A percentile compares a stretch with the other conserved stretches of the same genome.
phyloP scores from a whole-genome alignment of 1,140 invertebrate genomes.

The Drosophila elegans region DNA sequence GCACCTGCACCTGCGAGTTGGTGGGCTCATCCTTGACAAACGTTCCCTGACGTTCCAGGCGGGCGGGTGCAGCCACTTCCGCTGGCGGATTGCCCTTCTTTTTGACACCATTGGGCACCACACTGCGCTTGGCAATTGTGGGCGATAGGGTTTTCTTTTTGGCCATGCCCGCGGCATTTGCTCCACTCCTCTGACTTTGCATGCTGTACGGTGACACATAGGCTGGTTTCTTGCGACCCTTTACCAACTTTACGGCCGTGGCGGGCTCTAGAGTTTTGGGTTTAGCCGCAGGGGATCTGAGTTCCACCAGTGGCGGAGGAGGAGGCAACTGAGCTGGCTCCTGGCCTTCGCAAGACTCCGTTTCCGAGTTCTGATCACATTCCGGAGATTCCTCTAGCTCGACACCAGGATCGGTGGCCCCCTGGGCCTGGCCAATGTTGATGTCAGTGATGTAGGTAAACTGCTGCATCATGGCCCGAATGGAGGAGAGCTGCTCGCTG shows the following conservation, averaged over 20 bases:
- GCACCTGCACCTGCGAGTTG: slow-evolving; percentile 82
- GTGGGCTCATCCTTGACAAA: slow-evolving; percentile 93
- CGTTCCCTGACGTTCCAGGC: slow-evolving; percentile 92
- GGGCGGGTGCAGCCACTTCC: slow-evolving; percentile 55
- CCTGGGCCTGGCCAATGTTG: slow-evolving; percentile 41
- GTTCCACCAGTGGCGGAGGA: slow-evolving; percentile 17
- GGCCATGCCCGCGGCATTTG: slow-evolving; percentile 27
- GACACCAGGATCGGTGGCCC: slow-evolving; percentile 21
- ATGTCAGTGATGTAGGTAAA: slow-evolving; percentile 73
- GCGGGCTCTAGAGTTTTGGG: slow-evolving; percentile 45
- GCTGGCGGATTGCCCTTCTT: slow-evolving; percentile 46
- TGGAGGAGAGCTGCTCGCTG: slow-evolving; percentile 85
- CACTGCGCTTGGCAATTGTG: slow-evolving; percentile 65
- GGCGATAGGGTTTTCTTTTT: slow-evolving; percentile 63
- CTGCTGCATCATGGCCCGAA: slow-evolving; percentile 72
- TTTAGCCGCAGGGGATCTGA: slow-evolving; percentile 4
- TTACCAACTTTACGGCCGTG: slow-evolving; percentile 88
- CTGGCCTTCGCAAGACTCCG: slow-evolving; percentile 77
- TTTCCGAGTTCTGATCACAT: slow-evolving; percentile 85
- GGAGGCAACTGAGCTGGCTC: slow-evolving; percentile 26
- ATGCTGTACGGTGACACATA: slow-evolving; percentile 88
- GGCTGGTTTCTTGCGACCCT: slow-evolving; percentile 90
- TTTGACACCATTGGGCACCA: slow-evolving; percentile 29
- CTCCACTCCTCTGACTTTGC: slow-evolving; percentile 77
- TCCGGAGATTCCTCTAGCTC: slow-evolving; percentile 83